Evolutionary conservation across 2,797 vertebrate genomes (phyloP), one percentile per base, ranked within the genome.

Genomic region (Poeciliopsis paucimaculata): DNA sequence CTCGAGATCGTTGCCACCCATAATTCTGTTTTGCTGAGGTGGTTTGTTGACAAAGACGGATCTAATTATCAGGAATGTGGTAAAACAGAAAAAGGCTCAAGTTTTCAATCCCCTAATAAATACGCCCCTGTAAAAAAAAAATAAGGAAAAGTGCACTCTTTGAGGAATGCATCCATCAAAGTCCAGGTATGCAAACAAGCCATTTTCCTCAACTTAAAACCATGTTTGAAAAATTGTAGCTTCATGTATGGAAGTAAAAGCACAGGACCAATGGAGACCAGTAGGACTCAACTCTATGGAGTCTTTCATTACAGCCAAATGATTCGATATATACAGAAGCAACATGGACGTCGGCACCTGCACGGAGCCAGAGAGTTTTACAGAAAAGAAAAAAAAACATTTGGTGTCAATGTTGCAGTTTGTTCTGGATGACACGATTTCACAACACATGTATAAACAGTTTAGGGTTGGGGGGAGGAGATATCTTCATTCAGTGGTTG

Each of bases 401-500:
- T 45, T 57, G 80, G 66, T 80, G 77, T 80, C 20, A 70, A 72
- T 62, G 76, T 84, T 88, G 51, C 76, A 76, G 79, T 86, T 76
- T 70, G 74, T 90, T 79, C 72, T 15, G 82, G 86, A 70, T 82
- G 87, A 88, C 84, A 77, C 75, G 70, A 74, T 72, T 76, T 72
- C 23, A 62, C 88, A 87, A 90, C 77, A 86, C 79, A 90, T 91
- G 86, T 83, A 39, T 85, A 91, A 87, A 91, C 41, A 2, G 80
- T 43, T 26, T 18, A 10, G 71, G 5, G 28, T 2, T 2, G 72
- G 13, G 73, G 49, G 36, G 1, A 18, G 7, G 26, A 10, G 3
- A 84, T 34, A 72, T 89, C 79, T 83, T 90, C 76, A 73, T 84
- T 90, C 64, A 49, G 77, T 75, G 84, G 26, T 89, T 68, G 49